phyloP scores from a whole-genome alignment of 2,888 invertebrate genomes.

The Pyralis farinalis region DNA sequence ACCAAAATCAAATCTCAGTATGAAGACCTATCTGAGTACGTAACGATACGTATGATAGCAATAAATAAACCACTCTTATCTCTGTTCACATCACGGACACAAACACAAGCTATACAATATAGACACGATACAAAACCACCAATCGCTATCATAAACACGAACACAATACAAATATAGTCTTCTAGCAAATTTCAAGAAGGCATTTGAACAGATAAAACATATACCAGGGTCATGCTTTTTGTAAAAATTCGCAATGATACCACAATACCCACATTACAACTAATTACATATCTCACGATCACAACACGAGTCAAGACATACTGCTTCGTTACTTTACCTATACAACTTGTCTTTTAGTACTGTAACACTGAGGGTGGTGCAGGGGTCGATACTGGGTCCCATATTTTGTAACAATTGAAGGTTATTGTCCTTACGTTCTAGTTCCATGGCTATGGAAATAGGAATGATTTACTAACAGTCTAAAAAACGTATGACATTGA shows the following conservation, averaged over 20 bases:
- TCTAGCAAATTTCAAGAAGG: neutral
- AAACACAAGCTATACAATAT: no score
- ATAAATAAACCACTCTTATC: no score
- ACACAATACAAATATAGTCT: neutral
- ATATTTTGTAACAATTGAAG: conserved; percentile 10
- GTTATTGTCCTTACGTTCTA: neutral
- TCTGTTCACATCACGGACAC: no score
- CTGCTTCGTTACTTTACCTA: neutral
- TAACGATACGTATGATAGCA: no score
- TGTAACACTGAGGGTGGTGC: conserved; percentile 6
- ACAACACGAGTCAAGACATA: conserved; percentile 4
- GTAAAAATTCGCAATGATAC: neutral
- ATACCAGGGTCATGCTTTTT: neutral
- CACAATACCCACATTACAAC: neutral
- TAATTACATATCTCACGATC: conserved; percentile 3
- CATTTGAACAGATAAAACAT: neutral
- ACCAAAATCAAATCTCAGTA: no score
- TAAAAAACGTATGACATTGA: neutral
- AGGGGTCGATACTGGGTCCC: conserved; percentile 31
- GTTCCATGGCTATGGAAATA: neutral
- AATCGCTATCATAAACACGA: neutral
- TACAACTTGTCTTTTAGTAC: neutral
- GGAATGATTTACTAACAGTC: neutral
- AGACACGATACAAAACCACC: no score
- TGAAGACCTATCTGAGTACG: no score